Evolutionary conservation across 1,140 invertebrate genomes (phyloP).

Genomic region (Pseudachorutes palmiensis): DNA sequence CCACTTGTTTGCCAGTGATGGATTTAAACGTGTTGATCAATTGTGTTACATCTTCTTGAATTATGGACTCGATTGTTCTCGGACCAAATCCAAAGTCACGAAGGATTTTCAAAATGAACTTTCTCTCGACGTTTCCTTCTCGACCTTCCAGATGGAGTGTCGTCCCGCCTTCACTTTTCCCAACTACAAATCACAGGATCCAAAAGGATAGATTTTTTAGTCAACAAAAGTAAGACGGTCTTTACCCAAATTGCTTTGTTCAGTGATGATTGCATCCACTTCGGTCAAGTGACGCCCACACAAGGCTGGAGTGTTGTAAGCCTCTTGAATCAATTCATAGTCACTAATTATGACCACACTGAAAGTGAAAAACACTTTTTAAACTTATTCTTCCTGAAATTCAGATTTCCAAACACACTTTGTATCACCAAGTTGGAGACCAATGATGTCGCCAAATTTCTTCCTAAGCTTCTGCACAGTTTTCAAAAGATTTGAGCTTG

Average conservation of each 20-base stretch:
- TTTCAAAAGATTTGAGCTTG: neutral
- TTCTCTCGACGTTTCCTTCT: neutral
- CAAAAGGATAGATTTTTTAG: neutral
- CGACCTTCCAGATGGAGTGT: neutral
- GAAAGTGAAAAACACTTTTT: neutral
- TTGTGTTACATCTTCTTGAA: neutral
- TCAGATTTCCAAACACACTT: too few species aligned
- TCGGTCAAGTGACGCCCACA: neutral
- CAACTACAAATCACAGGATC: neutral
- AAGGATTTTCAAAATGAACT: neutral
- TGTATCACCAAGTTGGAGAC: conserved; percentile 3
- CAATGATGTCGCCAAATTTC: conserved; percentile 4
- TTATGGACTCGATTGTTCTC: neutral
- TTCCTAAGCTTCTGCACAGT: neutral
- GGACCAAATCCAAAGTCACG: conserved; percentile 6
- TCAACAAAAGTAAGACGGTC: too few species aligned
- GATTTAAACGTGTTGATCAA: neutral
- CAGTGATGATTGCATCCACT: conserved; percentile 2
- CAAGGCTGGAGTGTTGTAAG: neutral
- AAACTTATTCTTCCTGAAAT: neutral
- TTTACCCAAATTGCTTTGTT: neutral
- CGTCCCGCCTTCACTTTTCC: neutral
- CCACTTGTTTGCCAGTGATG: neutral
- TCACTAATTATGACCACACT: conserved; percentile 5
- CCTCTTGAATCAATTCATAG: conserved; percentile 8